Evolutionary conservation across 2,797 vertebrate species (phyloP), one percentile per base, ranked within the genome.

Genomic region (Schizopygopsis malacanthus): DNA sequence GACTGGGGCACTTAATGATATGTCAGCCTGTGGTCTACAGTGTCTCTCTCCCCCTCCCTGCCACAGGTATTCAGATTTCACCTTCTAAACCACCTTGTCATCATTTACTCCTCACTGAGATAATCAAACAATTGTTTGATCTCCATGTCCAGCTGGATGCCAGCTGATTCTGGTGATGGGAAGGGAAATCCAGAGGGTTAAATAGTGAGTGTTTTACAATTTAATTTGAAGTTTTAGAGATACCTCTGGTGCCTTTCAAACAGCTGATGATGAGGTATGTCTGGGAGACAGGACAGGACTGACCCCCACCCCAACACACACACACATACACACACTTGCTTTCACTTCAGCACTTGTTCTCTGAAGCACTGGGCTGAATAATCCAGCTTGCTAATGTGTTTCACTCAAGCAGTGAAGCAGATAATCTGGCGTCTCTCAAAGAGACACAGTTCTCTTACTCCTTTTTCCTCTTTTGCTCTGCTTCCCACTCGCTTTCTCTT

Each of bases 351-450:
- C 67, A 75, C 77, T 81, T 81, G 70, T 90, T 88, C 90, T 83
- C 41, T 79, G 89, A 88, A 90, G 91, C 92, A 91, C 85, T 93
- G 95, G 93, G 90, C 93, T 94, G 91, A 94, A 94, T 95, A 95
- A 95, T 95, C 89, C 87, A 77, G 88, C 90, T 91, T 93, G 90
- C 93, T 94, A 94, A 94, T 96, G 92, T 92, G 93, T 93, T 95
- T 87, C 84, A 89, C 89, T 90, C 87, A 90, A 88, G 90, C 94
- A 96, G 92, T 93, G 94, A 91, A 95, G 94, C 90, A 93, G 89
- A 93, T 93, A 93, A 95, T 95, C 92, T 92, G 92, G 93, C 92
- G 92, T 91, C 89, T 90, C 90, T 92, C 87, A 93, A 91, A 92
- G 90, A 92, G 90, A 90, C 89, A 89, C 70, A 50, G 81, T 59